Conservation (phyloP, 2,113 vertebrate genomes). For the Solea solea region DNA sequence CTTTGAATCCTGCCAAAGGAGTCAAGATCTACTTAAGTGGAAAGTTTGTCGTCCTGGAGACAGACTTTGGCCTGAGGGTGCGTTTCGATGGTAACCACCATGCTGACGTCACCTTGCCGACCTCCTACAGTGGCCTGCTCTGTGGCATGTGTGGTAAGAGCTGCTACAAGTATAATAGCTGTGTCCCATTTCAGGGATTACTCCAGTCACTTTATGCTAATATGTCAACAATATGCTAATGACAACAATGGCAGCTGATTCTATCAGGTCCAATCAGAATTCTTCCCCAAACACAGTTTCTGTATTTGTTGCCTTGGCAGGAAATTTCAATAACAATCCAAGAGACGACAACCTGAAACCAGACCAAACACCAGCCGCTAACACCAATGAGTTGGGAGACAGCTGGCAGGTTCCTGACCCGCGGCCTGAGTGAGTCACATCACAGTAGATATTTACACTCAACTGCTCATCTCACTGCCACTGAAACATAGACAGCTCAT, state of each 20-base stretch:
- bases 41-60: constrained; percentile 86
- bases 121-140: constrained; percentile 80
- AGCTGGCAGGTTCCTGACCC: constrained; percentile 88
- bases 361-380: constrained; percentile 75
- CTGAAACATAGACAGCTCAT: too few relatives aligned
- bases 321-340: constrained; percentile 86
- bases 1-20: constrained; percentile 74
- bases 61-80: constrained; percentile 85
- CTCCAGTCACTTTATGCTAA: not conserved
- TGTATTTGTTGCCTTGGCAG: constrained; percentile 61
- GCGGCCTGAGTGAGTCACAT: constrained; percentile 81
- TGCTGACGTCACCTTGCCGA: constrained; percentile 85
- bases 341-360: constrained; percentile 87
- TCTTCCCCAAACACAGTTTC: too few relatives aligned
- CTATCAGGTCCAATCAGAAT: not conserved
- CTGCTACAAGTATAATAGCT: not conserved
- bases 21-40: constrained; percentile 84
- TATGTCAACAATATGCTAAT: too few relatives aligned
- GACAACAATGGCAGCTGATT: too few relatives aligned
- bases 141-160: constrained; percentile 91
- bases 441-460: not conserved
- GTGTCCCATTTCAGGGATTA: too few relatives aligned
- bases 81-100: constrained; percentile 91
- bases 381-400: constrained; percentile 84
- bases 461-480: not conserved